A percentile compares a stretch with the other conserved stretches of the same genome.
Evolutionary conservation across 1,140 invertebrate species (phyloP).

Genomic region (Bombus soroeensis): DNA sequence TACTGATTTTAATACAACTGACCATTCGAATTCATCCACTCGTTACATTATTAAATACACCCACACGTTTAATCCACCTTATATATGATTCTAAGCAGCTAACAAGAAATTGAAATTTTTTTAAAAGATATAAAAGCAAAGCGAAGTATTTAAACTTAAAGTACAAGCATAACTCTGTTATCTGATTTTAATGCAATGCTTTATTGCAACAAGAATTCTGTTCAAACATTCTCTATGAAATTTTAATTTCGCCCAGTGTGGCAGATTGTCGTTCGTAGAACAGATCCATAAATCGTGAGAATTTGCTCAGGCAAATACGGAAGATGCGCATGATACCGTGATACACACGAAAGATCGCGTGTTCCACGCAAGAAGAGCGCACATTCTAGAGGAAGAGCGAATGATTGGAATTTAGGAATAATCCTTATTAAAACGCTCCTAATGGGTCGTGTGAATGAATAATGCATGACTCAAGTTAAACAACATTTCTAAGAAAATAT

Average conservation of each 20-base stretch:
- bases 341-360: conserved; percentile 30
- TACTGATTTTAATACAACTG: too few species aligned
- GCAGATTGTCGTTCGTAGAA: neutral
- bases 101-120: too few species aligned
- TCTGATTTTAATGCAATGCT: too few species aligned
- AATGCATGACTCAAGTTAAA: neutral
- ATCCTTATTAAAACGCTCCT: conserved; percentile 11
- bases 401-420: neutral
- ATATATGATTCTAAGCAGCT: too few species aligned
- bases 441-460: neutral
- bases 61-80: too few species aligned
- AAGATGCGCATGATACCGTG: neutral
- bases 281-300: neutral
- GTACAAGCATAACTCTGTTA: too few species aligned
- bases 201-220: too few species aligned
- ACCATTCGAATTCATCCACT: too few species aligned
- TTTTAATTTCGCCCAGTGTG: neutral
- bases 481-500: neutral
- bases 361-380: conserved; percentile 39
- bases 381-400: conserved; percentile 25
- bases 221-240: neutral
- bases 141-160: too few species aligned
- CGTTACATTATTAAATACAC: too few species aligned
- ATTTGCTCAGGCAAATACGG: neutral
- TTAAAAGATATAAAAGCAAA: too few species aligned